phyloP scores from a whole-genome alignment of 2,797 vertebrate genomes.

The Scolopax rusticola region DNA sequence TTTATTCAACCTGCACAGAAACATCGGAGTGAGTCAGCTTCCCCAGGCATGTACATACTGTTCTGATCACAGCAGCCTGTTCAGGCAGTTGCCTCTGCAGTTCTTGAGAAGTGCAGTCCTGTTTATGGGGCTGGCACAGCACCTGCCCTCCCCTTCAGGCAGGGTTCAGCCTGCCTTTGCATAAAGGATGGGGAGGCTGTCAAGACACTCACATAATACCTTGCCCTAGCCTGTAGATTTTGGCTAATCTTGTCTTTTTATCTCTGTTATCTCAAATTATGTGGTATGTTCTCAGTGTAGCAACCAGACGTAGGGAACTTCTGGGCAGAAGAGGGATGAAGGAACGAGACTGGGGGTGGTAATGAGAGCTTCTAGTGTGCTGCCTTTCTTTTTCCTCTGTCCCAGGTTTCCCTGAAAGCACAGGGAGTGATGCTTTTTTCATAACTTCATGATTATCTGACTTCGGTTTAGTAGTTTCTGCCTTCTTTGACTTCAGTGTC shows the following conservation, averaged over 20 bases:
- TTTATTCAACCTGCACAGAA: neutral
- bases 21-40: slow-evolving; percentile 25
- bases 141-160: slow-evolving; percentile 28
- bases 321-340: neutral
- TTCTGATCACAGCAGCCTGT: neutral
- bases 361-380: neutral
- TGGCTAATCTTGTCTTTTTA: neutral
- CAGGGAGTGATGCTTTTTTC: neutral
- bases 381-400: neutral
- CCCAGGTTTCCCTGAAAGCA: neutral
- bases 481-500: neutral
- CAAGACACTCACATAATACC: neutral
- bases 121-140: neutral
- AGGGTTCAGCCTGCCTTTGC: neutral
- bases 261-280: neutral
- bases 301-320: neutral
- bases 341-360: neutral
- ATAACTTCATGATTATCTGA: neutral
- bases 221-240: slow-evolving; percentile 2
- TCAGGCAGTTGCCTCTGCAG: neutral
- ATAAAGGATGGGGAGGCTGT: neutral
- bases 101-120: neutral
- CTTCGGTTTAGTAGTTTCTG: neutral
- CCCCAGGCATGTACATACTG: neutral
- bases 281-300: neutral